Base-by-base conservation (phyloP, 1,140 invertebrate genomes). In the Stegodyphus mimosarum region DNA sequence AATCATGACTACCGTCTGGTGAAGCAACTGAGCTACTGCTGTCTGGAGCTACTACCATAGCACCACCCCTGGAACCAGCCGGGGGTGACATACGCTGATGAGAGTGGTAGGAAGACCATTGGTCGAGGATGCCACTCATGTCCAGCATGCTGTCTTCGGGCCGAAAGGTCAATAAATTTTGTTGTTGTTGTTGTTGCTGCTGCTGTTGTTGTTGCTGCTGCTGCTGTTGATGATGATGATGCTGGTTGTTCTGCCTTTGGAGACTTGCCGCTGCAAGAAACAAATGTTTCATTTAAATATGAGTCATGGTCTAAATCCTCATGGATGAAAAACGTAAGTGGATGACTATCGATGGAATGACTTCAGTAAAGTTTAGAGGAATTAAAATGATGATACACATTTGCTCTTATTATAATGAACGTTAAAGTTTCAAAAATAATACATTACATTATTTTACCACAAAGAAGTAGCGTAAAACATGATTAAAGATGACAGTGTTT, bases 121-220 rank as follows among this genome's bases (percentile, higher is more conserved):
- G 91, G 50, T 78, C 80, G 88, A 87, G 88, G 48, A 89, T 86
- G 15, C 87, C 80, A 49, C 88, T 87, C 86, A 90, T 88, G 80
- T 89, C 89, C 51, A 88, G 83, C 64, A 88, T 79, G 52, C 88
- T 88, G 69, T 89, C 89, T 53, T 88, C 88, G 2, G 88, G 88
- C 13, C 83, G 85, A 53, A 88, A 88, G 11, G 74, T 15, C 6
- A 78, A n/a, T 10, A 77, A 66, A 4, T 15, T 15, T 18, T 75
- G 72, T n/a, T 73, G 70, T 9, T 77, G 75, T 50, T 51, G 75
- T n/a, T 50, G 71, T 17, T 17, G 67, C 4, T 13, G 60, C 6
- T 66, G 63, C 7, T 67, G 75, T 7, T 67, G 75, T 52, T 51
- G 76, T 17, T 79, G 76, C 6, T 70, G 76, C 50, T 71, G 78